phyloP scores from a whole-genome alignment of 1,140 invertebrate genomes.

The Goniozus legneri region DNA sequence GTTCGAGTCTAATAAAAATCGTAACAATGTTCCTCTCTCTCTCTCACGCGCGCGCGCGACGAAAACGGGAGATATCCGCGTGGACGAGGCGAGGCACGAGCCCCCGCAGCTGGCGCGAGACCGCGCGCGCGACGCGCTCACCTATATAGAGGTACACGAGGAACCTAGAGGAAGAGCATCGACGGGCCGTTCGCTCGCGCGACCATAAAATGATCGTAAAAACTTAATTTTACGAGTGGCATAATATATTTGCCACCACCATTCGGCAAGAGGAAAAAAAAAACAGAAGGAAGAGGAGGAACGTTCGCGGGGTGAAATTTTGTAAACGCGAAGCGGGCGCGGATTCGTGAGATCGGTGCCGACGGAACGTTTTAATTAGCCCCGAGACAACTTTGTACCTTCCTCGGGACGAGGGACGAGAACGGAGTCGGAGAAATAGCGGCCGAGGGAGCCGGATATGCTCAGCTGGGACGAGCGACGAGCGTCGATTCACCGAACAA shows the following conservation, averaged over 20 bases:
- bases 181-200: constrained; percentile 43
- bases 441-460: too few species aligned
- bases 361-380: constrained; percentile 8
- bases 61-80: constrained; percentile 26
- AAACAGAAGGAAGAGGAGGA: constrained; percentile 24
- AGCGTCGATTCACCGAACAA: too few species aligned
- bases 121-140: constrained; percentile 20
- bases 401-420: too few species aligned
- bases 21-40: constrained; percentile 25
- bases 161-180: constrained; percentile 44
- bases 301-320: constrained; percentile 36
- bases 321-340: too few species aligned
- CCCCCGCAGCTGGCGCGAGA: constrained; percentile 25
- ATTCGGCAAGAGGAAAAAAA: too few species aligned
- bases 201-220: constrained; percentile 57
- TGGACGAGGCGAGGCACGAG: constrained; percentile 27
- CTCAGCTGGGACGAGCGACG: too few species aligned
- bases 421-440: too few species aligned
- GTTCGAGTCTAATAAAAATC: constrained; percentile 17
- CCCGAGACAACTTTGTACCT: constrained; percentile 1
- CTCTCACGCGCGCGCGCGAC: too few species aligned
- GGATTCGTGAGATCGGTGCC: too few species aligned
- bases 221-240: constrained; percentile 57
- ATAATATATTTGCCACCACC: constrained; percentile 54
- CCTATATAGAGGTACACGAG: too few species aligned